Base-by-base conservation (phyloP, 2,113 vertebrate species). In the Paraplagusia blochii region DNA sequence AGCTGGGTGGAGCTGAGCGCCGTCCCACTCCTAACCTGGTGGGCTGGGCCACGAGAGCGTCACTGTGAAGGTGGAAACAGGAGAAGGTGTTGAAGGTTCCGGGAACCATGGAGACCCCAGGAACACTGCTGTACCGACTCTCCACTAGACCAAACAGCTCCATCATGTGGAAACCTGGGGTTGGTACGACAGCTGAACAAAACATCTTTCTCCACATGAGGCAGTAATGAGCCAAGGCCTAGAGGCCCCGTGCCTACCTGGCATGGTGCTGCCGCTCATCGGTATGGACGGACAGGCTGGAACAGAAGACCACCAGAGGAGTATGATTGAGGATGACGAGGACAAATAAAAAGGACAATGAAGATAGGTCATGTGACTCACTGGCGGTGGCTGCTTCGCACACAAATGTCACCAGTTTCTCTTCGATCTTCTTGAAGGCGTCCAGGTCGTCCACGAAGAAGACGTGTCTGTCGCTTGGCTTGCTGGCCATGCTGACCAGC, bases 371-470 rank as follows among this genome's bases (percentile, higher is more conserved):
- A 14, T 7, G 46, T 13, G 4, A 82, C 96, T 92, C 75, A 99
- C 97, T 98, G 85, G 96, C 96, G 15, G 95, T 94, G 9, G 95
- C 96, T 0, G 97, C 94, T 87, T 99, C 95, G 15, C 97, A 99
- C 63, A 99, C 95, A 62, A 97, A 98, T 44, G 95, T 96, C 82
- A 99, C 92, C 67, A 99, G 87, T 57, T 98, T 95, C 78, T 99
- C 95, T 84, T 99, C 95, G 14, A 99, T 99, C 83, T 95, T 98
- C 76, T 88, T 80, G 80, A 99, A 98, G 66, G 94, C 95, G 8
- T 99, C 95, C 44, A 99, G 93, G 67, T 98, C 94, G 63, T 99
- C 96, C 82, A 99, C 96, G 3, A 99, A 99, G 90, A 99, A 98
- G 44, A 95, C 95, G 0, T 98, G 97, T 36, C 95, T 87, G 49